These are phyloP conservation scores for Eustalomyia histrio DNA, from an alignment of 2,888 invertebrate species.

Conservation along the genomic window DNA sequence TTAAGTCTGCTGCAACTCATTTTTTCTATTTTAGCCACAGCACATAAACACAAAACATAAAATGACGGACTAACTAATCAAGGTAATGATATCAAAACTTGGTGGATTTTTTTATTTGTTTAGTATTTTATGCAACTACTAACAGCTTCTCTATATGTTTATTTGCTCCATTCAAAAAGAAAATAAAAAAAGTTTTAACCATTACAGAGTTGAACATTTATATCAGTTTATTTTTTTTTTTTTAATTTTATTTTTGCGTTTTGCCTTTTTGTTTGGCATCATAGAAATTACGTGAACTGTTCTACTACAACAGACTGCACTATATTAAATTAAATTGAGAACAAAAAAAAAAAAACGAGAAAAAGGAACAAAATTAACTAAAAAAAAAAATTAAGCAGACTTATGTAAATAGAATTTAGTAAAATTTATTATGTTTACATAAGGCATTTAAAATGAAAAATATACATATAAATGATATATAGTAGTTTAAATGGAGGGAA, in stretches of 20 bases:
- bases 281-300: constrained; percentile 55
- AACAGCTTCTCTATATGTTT: constrained; percentile 28
- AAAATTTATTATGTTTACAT: constrained; percentile 46
- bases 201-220: constrained; percentile 55
- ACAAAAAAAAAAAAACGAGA: constrained; percentile 9
- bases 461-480: constrained; percentile 32
- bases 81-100: constrained; percentile 64
- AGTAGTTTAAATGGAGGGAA: not conserved
- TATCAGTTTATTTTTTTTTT: too few relatives aligned
- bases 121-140: not conserved
- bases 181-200: constrained; percentile 21
- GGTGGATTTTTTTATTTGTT: constrained; percentile 27
- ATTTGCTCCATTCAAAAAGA: constrained; percentile 38
- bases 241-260: constrained; percentile 13
- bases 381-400: constrained; percentile 14
- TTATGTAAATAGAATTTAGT: constrained; percentile 54
- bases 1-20: constrained; percentile 7
- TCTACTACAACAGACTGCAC: constrained; percentile 48
- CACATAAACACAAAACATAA: constrained; percentile 38
- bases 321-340: constrained; percentile 62
- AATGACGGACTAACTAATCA: constrained; percentile 66
- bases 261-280: constrained; percentile 15
- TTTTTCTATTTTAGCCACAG: not conserved
- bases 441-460: constrained; percentile 33
- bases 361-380: constrained; percentile 40